Evolutionary conservation across 2,888 invertebrate genomes (phyloP).

Genomic region (Eupsilia transversa): DNA sequence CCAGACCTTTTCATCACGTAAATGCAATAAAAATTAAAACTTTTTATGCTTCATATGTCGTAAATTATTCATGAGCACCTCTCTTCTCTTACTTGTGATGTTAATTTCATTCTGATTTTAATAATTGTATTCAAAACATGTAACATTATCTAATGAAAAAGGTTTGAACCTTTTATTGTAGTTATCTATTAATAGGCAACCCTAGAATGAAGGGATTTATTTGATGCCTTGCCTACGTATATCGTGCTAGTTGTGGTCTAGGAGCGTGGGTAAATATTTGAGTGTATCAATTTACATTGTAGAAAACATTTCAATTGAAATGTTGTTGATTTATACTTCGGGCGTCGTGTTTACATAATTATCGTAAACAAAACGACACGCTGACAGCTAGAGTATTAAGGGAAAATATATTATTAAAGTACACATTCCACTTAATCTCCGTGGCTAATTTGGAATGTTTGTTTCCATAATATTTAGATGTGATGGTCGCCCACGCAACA

Average conservation of each 20-base stretch:
- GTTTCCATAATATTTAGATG: slow-evolving; percentile 83
- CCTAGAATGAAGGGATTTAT: slow-evolving; percentile 59
- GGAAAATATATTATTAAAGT: slow-evolving; percentile 63
- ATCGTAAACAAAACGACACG: slow-evolving; percentile 60
- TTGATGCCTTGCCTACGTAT: slow-evolving; percentile 50
- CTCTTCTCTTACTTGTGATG: slow-evolving; percentile 76
- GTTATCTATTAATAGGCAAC: slow-evolving; percentile 41
- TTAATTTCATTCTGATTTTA: slow-evolving; percentile 80
- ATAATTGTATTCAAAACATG: slow-evolving; percentile 81
- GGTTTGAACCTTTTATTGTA: slow-evolving; percentile 48
- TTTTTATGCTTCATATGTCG: slow-evolving; percentile 67
- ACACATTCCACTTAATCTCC: slow-evolving; percentile 65
- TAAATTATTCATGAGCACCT: slow-evolving; percentile 78
- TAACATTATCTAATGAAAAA: slow-evolving; percentile 73
- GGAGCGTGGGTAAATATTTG: slow-evolving; percentile 73
- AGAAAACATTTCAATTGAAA: slow-evolving; percentile 68
- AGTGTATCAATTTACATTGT: slow-evolving; percentile 68
- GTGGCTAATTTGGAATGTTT: slow-evolving; percentile 80
- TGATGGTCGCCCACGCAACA: slow-evolving; percentile 81
- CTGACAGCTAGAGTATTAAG: slow-evolving; percentile 62
- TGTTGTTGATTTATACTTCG: slow-evolving; percentile 63
- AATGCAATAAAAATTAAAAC: slow-evolving; percentile 72
- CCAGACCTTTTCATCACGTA: slow-evolving; percentile 64
- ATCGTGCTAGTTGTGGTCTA: slow-evolving; percentile 66
- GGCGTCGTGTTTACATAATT: slow-evolving; percentile 62